Base-by-base conservation (phyloP, 2,888 invertebrate species). In the Fissipunctia ypsillon region DNA sequence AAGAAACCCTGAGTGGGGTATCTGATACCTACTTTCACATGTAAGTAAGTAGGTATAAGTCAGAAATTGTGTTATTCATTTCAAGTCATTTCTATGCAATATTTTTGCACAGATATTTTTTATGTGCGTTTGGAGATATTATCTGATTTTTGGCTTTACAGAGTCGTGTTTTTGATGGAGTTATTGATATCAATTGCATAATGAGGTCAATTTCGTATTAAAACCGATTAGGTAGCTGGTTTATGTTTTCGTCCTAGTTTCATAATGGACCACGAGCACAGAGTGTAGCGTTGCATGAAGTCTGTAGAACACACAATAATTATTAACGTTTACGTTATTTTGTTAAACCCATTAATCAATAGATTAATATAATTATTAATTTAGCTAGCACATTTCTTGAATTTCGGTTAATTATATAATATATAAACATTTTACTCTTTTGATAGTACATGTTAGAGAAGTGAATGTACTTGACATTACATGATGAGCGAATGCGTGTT, bases 401-500 rank as follows among this genome's bases (percentile, higher is more conserved):
- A 12, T 12, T 41, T 61, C 12, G 19, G 19, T 41, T 28, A 28
- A 19, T 61, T 41, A 25, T 41, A 38, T 61, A 22, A 61, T 6
- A 28, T 25, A 12, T 10, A 61, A 41, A 25, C 7, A 25, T 19
- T 61, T 28, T 43, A 22, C 28, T 19, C 3, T 41, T 38, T 31
- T 57, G 22, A 12, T 22, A 57, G 12, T 43, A 7, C 19, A 43
- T 22, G 22, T 22, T 9, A 5, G 28, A 22, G 43, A 28, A 28
- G 63, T 14, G 22, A 22, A 63, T 22, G 4, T 22, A 45, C 25
- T 14, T 63, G n/a, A 45, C 16, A 45, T 31, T 48, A n/a, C 9
- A 45, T n/a, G 50, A 50, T 48, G n/a, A 52, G 64, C 31, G n/a
- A 69, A 69, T 22, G 69, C 16, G 28, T 38, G 16, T 25, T 35